Evolutionary conservation across 1,140 invertebrate species (phyloP), one percentile per base, ranked within the genome.

Genomic region (Gerris buenoi): DNA sequence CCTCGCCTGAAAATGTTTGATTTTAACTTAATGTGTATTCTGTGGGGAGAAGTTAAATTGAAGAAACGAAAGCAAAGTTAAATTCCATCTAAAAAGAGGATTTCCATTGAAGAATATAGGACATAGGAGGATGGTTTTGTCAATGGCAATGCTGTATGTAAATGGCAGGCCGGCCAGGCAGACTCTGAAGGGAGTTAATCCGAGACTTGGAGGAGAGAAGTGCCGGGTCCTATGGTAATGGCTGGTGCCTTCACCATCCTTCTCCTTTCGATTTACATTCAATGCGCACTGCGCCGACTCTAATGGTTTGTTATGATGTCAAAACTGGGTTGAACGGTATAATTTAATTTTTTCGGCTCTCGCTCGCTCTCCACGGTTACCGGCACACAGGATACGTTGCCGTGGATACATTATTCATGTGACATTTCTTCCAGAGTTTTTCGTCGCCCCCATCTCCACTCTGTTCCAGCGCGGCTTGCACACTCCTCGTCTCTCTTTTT

Each of bases 251-350:
- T n/a, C 46, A n/a, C 46, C 46, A 25, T 62, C 60, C 22, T 23
- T 23, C 23, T 62, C 60, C 60, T 27, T 64, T 46, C 33, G 61
- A 68, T 68, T 68, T 68, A 68, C 67, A 68, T 68, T 68, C 59
- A 68, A 68, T 68, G 67, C 63, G 60, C 25, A 27, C 28, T 26
- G n/a, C 25, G 25, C 59, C 10, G 23, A 26, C 60, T 23, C 22
- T 67, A 67, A 67, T 67, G 66, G 58, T 67, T 65, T 68, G 67
- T 68, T 68, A 68, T 68, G 67, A 68, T 68, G 67, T 68, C 67
- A 68, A 68, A 68, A 68, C 67, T 65, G 63, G 67, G 67, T 65
- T 65, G 67, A 68, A 68, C 67, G 67, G 67, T 68, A 65, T 68
- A 68, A 68, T 68, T 68, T 68, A 68, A 68, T 68, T 68, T 68